Evolutionary conservation across 2,888 invertebrate species (phyloP).

Genomic region (Exocentrus adspersus): DNA sequence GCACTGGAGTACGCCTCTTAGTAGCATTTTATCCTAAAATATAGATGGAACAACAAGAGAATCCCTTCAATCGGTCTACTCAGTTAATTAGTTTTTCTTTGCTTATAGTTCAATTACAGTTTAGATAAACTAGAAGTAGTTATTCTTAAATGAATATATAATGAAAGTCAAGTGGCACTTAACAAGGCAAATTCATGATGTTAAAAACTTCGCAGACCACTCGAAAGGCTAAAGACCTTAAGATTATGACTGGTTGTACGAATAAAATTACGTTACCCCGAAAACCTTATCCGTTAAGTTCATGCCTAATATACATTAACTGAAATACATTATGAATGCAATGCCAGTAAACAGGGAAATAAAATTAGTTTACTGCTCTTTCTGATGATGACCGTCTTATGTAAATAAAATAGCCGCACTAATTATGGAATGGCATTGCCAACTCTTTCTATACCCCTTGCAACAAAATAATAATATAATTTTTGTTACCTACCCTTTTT

Average conservation of each 20-base stretch:
- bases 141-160: slow-evolving; percentile 33
- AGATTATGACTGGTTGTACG: neutral
- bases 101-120: slow-evolving; percentile 1
- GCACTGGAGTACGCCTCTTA: neutral
- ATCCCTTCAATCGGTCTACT: neutral
- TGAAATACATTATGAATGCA: neutral
- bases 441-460: too few species aligned
- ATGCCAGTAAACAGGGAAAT: neutral
- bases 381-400: neutral
- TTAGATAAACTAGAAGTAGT: slow-evolving; percentile 31
- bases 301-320: neutral
- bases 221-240: slow-evolving; percentile 35
- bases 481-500: too few species aligned
- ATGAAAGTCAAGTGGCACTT: slow-evolving; percentile 36
- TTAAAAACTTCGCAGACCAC: slow-evolving; percentile 33
- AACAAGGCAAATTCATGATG: slow-evolving; percentile 26
- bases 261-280: neutral
- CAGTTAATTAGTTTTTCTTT: slow-evolving; percentile 13
- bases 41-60: neutral
- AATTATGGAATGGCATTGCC: slow-evolving; percentile 2
- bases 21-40: neutral
- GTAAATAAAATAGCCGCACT: neutral
- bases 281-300: neutral
- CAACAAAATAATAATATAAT: too few species aligned
- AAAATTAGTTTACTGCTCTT: slow-evolving; percentile 2